phyloP scores from a whole-genome alignment of 2,113 vertebrate genomes.

The Microtus ochrogaster region DNA sequence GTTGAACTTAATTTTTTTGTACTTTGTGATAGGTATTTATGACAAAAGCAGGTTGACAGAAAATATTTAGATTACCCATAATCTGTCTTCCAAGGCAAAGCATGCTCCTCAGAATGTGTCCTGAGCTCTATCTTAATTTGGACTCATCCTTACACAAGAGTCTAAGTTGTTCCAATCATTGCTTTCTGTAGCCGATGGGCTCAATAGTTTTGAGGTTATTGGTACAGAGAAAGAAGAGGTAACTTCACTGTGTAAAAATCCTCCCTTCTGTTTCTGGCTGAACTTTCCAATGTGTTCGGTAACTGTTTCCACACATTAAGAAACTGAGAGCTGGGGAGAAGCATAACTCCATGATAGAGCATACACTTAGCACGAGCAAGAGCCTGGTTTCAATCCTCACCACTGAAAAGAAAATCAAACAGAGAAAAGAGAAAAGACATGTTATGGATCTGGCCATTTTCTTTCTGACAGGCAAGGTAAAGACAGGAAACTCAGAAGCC shows the following conservation, averaged over 20 bases:
- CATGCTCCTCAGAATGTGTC: neutral
- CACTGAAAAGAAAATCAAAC: neutral
- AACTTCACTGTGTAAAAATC: neutral
- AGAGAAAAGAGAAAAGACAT: neutral
- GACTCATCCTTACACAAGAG: neutral
- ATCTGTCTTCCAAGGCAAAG: constrained; percentile 3
- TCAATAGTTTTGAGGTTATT: neutral
- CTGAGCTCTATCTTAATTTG: neutral
- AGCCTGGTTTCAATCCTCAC: no score
- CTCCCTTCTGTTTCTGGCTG: neutral
- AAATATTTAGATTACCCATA: constrained; percentile 10
- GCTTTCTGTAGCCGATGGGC: neutral
- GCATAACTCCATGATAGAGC: neutral
- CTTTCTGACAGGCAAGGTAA: neutral
- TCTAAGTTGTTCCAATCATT: neutral
- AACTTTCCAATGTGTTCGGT: neutral
- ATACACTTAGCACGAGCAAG: no score
- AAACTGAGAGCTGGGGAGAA: neutral
- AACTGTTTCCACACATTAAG: neutral
- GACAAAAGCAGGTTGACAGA: constrained; percentile 34
- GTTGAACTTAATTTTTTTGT: neutral
- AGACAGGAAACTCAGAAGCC: fast-evolving
- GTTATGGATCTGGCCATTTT: neutral
- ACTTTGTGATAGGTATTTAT: neutral
- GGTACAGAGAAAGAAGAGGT: neutral